phyloP scores from a whole-genome alignment of 2,888 invertebrate genomes.

The Tromatobia lineatoria region DNA sequence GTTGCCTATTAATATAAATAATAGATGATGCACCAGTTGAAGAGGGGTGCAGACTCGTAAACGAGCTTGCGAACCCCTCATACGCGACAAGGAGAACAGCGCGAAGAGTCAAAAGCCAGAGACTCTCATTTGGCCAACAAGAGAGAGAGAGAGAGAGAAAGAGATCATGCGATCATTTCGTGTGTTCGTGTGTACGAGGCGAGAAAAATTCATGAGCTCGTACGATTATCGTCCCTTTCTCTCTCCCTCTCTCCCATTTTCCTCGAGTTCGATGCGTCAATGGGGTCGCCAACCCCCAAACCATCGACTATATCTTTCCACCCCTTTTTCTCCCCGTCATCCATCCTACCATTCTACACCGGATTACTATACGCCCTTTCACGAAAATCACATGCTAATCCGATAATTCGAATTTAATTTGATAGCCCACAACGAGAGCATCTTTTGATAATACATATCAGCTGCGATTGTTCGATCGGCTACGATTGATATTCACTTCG shows the following conservation, averaged over 20 bases:
- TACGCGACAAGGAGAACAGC: constrained; percentile 43
- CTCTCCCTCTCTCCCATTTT: constrained; percentile 5
- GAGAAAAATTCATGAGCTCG: constrained; percentile 71
- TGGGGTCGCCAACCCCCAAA: constrained; percentile 49
- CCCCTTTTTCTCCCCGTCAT: constrained; percentile 29
- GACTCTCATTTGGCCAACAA: constrained; percentile 4
- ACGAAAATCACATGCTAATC: constrained; percentile 70
- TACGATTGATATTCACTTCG: not conserved
- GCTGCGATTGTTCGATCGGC: not conserved
- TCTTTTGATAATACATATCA: constrained; percentile 1
- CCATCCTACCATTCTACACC: constrained; percentile 25
- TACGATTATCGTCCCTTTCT: constrained; percentile 32
- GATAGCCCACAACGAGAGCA: constrained; percentile 63
- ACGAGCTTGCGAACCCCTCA: constrained; percentile 57
- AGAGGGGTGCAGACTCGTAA: constrained; percentile 64
- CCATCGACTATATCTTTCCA: constrained; percentile 31
- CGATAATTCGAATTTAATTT: constrained; percentile 84
- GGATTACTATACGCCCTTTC: constrained; percentile 30
- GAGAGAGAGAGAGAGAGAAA: constrained; percentile 3
- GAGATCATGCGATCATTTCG: constrained; percentile 68
- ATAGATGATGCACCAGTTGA: constrained; percentile 73
- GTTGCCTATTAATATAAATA: constrained; percentile 81
- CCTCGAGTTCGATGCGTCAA: constrained; percentile 36
- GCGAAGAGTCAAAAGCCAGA: constrained; percentile 55
- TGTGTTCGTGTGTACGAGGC: constrained; percentile 56